Base-by-base conservation (phyloP, 2,888 invertebrate species). In the Polymixis flavicincta region DNA sequence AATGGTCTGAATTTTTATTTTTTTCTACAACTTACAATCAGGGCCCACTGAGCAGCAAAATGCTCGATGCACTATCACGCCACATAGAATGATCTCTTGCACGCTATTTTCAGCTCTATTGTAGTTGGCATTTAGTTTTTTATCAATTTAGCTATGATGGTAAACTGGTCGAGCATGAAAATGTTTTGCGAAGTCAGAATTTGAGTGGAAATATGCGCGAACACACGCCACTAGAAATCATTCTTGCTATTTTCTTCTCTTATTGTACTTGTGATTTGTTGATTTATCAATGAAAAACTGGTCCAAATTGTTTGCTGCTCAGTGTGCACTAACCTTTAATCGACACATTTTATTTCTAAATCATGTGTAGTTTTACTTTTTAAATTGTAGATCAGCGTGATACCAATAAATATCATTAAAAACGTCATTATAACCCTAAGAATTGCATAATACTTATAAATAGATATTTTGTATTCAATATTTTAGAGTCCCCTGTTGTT, bases 401-500 rank as follows among this genome's bases (percentile, higher is more conserved):
- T 86, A 76, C 57, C 57, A 78, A 74, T 71, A 77, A 70, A 77
- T 78, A 77, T 77, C 71, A 74, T 74, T 76, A 72, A 52, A 54
- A 42, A 85, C 17, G 67, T 61, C 76, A 78, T 74, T 48, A 61
- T 76, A 86, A 74, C 59, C 54, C 22, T 76, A 88, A 86, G 78
- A 78, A 84, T 59, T 69, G 78, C 85, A 85, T 87, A 86, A 86
- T 76, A 86, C 76, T 70, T 79, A 77, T 78, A 74, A 73, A 67
- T 83, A 80, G 67, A 87, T 89, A 89, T 89, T 88, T 88, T 89
- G 80, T 88, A 88, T 85, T 84, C 81, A 75, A 82, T 78, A 82
- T 89, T 87, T 89, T 87, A 80, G 84, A 84, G 71, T 84, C 85
- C 78, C 79, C 74, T 86, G 88, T 89, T 90, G 87, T 88, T 87